Evolutionary conservation across 2,113 vertebrate genomes (phyloP).

Genomic region (Cettia cetti): DNA sequence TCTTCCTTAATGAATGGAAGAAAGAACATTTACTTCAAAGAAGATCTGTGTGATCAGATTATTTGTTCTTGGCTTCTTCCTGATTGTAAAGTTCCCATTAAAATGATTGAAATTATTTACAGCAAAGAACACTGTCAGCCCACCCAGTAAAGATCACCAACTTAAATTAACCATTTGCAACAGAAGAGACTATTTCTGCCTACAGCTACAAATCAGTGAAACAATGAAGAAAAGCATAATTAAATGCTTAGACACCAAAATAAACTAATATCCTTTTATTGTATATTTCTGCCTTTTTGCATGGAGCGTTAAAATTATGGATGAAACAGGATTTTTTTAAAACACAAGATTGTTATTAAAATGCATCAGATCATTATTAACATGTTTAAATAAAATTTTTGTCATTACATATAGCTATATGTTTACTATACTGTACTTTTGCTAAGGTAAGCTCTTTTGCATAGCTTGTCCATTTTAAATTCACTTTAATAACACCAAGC

Average conservation of each 20-base stretch:
- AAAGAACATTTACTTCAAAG: not conserved
- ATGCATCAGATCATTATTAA: not conserved
- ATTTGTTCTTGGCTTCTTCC: not conserved
- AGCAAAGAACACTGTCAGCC: not conserved
- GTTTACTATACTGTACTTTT: not conserved
- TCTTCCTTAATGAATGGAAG: not conserved
- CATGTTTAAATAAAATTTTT: not conserved
- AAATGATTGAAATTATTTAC: constrained; percentile 4
- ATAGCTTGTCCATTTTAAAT: not conserved
- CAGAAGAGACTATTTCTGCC: not conserved
- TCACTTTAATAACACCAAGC: not conserved
- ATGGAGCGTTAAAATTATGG: not conserved
- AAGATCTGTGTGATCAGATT: not conserved
- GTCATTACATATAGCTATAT: not conserved
- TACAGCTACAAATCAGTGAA: not conserved
- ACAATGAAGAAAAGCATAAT: not conserved
- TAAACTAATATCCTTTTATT: not conserved
- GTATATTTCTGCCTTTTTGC: not conserved
- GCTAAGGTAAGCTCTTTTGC: not conserved
- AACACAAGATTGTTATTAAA: not conserved
- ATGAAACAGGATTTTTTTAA: not conserved
- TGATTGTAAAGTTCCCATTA: not conserved
- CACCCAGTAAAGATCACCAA: not conserved
- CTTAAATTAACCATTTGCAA: not conserved
- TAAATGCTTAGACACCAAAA: not conserved